Evolutionary conservation across 2,888 invertebrate species (phyloP).

Genomic region (Microdon myrmicae): DNA sequence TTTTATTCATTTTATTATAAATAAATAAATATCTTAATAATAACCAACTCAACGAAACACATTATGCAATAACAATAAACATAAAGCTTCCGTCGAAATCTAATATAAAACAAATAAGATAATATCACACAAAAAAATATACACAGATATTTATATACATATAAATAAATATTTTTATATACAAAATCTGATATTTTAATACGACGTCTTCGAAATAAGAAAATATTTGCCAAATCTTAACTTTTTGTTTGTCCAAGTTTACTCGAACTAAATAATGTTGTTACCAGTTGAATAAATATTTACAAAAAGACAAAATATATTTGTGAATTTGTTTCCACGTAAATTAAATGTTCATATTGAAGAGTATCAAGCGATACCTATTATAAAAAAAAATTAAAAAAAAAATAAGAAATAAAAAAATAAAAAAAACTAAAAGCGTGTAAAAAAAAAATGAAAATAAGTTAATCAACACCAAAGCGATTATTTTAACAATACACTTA

Average conservation of each 20-base stretch:
- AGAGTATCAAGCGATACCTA: background rate
- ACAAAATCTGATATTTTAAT: conserved; percentile 11
- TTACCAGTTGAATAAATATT: no score
- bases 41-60: conserved; percentile 32
- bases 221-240: conserved; percentile 43
- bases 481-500: no score
- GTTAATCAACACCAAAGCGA: no score
- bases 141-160: conserved; percentile 18
- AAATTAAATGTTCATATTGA: no score
- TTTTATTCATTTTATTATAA: background rate
- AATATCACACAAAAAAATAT: no score
- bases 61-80: conserved; percentile 26
- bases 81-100: conserved; percentile 42
- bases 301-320: conserved; percentile 7
- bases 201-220: conserved; percentile 8
- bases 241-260: no score
- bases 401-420: conserved; percentile 11
- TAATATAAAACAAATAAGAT: conserved; percentile 19
- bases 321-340: conserved; percentile 8
- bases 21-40: conserved; percentile 6
- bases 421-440: conserved; percentile 6
- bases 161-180: conserved; percentile 36
- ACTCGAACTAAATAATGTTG: no score
- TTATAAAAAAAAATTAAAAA: conserved; percentile 13
- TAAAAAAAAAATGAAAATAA: no score